Conservation (phyloP, 2,797 vertebrate genomes). For the Loris lydekkerianus region DNA sequence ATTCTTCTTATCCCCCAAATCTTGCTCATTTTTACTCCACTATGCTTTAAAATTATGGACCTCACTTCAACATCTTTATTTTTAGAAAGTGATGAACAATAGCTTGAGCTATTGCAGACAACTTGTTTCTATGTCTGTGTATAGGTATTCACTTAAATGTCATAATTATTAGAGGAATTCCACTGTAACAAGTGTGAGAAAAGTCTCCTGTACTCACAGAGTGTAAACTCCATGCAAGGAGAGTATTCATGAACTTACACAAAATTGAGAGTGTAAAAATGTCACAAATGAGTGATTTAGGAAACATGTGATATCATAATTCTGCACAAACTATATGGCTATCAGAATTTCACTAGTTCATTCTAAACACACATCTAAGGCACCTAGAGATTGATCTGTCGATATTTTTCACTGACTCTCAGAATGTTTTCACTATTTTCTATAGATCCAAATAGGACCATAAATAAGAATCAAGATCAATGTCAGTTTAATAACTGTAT, state of each 20-base stretch:
- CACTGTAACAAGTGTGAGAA: neutral
- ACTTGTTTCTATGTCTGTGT: too few species aligned
- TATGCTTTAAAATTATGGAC: neutral
- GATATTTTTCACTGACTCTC: neutral
- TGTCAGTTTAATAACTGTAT: neutral
- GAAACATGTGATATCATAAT: neutral
- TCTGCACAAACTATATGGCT: neutral
- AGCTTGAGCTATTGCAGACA: neutral
- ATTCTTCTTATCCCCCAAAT: neutral
- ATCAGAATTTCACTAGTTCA: neutral
- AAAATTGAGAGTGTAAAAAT: neutral
- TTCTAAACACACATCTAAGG: neutral
- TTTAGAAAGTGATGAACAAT: neutral
- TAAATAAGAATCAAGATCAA: neutral
- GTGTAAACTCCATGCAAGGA: neutral
- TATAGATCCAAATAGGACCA: neutral
- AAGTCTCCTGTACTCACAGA: neutral
- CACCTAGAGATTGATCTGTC: neutral
- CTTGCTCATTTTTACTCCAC: neutral
- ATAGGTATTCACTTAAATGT: neutral
- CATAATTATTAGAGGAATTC: neutral
- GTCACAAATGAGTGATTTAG: neutral
- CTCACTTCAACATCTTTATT: neutral
- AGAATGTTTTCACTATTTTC: neutral
- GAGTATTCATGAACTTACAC: neutral